phyloP scores from a whole-genome alignment of 2,113 vertebrate genomes.

The Entosphenus tridentatus region DNA sequence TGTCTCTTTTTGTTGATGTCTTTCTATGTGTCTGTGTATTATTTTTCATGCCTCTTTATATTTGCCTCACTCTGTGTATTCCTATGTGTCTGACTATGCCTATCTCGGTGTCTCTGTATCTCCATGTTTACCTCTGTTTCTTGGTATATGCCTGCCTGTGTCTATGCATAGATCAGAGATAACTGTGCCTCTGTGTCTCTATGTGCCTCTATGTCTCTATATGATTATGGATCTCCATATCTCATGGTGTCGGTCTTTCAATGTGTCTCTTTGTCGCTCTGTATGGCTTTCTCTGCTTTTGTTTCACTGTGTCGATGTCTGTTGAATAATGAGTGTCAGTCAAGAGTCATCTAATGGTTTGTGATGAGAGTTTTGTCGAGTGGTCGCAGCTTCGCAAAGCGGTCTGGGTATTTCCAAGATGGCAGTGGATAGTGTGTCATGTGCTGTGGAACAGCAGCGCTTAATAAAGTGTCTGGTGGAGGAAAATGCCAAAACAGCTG shows the following conservation, averaged over 20 bases:
- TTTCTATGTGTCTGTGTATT: neutral
- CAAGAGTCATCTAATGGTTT: too few relatives aligned
- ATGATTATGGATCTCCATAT: neutral
- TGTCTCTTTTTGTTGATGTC: neutral
- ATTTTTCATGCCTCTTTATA: too few relatives aligned
- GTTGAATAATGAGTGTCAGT: too few relatives aligned
- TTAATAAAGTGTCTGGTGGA: too few relatives aligned
- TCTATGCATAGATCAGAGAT: neutral
- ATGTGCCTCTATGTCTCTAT: neutral
- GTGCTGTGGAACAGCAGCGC: too few relatives aligned
- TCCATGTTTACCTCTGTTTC: neutral
- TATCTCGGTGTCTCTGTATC: neutral
- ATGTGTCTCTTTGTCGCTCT: neutral
- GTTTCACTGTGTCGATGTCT: neutral
- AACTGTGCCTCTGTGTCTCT: neutral
- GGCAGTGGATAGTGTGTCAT: too few relatives aligned
- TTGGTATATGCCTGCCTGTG: constrained; percentile 3
- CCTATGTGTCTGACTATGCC: neutral
- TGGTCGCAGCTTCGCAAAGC: too few relatives aligned
- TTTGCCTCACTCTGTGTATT: neutral
- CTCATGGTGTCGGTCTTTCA: neutral
- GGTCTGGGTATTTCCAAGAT: too few relatives aligned
- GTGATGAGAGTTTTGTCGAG: too few relatives aligned
- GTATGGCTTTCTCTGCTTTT: neutral
- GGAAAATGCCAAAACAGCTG: too few relatives aligned